Percentiles rank a stretch among this genome's conserved stretches.
phyloP scores from a whole-genome alignment of 1,140 invertebrate genomes.

The Telenomus remus region DNA sequence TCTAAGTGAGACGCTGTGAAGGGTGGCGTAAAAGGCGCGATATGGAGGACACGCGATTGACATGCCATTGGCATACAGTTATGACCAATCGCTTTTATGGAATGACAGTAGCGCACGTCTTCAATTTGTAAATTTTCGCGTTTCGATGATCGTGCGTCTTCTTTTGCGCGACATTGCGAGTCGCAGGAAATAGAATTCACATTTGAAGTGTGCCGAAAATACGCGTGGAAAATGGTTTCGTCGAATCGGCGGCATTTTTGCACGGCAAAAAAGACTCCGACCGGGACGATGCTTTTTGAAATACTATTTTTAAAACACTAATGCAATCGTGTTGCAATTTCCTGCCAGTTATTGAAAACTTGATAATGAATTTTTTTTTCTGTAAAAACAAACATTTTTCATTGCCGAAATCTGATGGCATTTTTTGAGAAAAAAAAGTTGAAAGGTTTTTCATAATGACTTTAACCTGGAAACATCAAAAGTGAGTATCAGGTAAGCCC shows the following conservation, averaged over 20 bases:
- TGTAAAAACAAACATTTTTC: no score
- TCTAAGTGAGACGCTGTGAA: constrained; percentile 19
- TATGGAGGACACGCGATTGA: constrained; percentile 59
- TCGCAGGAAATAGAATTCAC: constrained; percentile 47
- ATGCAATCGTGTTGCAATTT: constrained; percentile 38
- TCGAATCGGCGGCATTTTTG: constrained; percentile 55
- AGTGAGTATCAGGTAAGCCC: constrained; percentile 29
- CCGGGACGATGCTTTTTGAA: constrained; percentile 43
- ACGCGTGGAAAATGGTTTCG: constrained; percentile 56
- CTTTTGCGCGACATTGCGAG: constrained; percentile 17
- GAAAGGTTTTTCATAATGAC: constrained; percentile 27
- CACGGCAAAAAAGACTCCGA: constrained; percentile 29
- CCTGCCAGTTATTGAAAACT: constrained; percentile 35
- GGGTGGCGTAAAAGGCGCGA: constrained; percentile 35
- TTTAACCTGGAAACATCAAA: constrained; percentile 40
- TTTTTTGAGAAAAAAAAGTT: constrained; percentile 8
- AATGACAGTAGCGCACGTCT: constrained; percentile 30
- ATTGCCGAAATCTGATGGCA: neutral
- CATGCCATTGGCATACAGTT: constrained; percentile 61
- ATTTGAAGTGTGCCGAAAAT: constrained; percentile 46
- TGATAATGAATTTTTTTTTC: no score
- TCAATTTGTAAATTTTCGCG: constrained; percentile 35
- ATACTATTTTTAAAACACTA: constrained; percentile 52
- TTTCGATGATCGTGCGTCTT: constrained; percentile 36
- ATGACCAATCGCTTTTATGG: constrained; percentile 54